Evolutionary conservation across 2,888 invertebrate species (phyloP).

Genomic region (Noctuana brunneofusca): DNA sequence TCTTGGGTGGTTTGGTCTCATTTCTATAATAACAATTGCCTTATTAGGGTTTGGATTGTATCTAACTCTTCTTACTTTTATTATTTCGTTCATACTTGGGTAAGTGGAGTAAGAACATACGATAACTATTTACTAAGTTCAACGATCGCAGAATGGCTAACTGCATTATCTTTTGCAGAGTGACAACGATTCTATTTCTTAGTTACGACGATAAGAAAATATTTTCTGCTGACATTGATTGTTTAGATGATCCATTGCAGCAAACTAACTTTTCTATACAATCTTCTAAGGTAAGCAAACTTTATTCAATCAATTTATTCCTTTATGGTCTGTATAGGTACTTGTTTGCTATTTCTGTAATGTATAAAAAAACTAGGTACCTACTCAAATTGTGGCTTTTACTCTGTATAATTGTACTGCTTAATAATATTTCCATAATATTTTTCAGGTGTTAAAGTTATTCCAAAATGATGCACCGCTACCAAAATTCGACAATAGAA

Average conservation of each 20-base stretch:
- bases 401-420: no score
- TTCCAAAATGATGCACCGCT: constrained; percentile 55
- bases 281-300: constrained; percentile 58
- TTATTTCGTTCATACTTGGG: constrained; percentile 71
- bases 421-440: no score
- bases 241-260: constrained; percentile 74
- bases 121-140: not conserved
- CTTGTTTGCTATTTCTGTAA: no score
- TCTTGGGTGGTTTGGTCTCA: constrained; percentile 67
- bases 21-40: constrained; percentile 68
- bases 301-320: not conserved
- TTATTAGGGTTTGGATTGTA: constrained; percentile 71
- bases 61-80: constrained; percentile 63
- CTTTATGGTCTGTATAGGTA: no score
- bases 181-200: constrained; percentile 67
- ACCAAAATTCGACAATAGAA: constrained; percentile 80
- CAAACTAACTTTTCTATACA: constrained; percentile 71
- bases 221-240: constrained; percentile 68
- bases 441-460: constrained; percentile 63
- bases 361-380: no score
- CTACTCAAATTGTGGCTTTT: no score
- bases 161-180: constrained; percentile 50
- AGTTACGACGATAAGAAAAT: constrained; percentile 69
- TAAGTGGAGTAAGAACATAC: constrained; percentile 50
- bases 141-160: constrained; percentile 4